Conservation (phyloP, 1,140 invertebrate species). For the Sarcophaga peregrina region DNA sequence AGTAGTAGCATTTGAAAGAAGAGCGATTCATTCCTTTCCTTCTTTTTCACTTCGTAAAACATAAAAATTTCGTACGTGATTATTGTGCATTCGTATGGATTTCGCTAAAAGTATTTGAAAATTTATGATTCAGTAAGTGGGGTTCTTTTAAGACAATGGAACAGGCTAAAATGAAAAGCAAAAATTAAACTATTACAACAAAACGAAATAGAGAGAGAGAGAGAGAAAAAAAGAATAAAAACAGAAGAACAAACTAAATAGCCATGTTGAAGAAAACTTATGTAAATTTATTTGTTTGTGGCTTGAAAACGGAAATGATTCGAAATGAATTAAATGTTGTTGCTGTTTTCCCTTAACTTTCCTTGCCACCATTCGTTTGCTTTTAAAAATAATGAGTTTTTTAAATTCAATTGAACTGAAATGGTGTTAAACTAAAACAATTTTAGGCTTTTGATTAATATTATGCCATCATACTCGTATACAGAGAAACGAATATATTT, state of each 20-base stretch:
- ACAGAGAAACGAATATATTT: no score
- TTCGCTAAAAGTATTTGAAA: constrained; percentile 14
- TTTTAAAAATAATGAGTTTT: constrained; percentile 16
- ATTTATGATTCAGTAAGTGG: constrained; percentile 33
- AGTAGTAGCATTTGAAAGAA: neutral
- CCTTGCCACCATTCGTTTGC: neutral
- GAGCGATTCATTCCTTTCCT: neutral
- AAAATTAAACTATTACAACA: neutral
- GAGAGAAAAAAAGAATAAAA: neutral
- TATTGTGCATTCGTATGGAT: constrained; percentile 38
- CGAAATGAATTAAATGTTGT: neutral
- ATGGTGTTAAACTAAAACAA: no score
- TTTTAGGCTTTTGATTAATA: no score
- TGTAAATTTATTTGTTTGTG: constrained; percentile 23
- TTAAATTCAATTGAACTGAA: constrained; percentile 14
- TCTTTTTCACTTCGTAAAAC: neutral
- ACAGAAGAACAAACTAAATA: neutral
- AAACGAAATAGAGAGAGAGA: constrained; percentile 6
- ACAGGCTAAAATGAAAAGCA: neutral
- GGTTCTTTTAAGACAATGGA: neutral
- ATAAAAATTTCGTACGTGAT: constrained; percentile 22
- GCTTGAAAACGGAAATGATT: constrained; percentile 33
- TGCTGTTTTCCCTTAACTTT: no score
- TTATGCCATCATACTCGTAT: no score
- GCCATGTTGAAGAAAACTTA: neutral